Evolutionary conservation across 2,888 invertebrate species (phyloP).

Genomic region (Melikaiella ostensackeni): DNA sequence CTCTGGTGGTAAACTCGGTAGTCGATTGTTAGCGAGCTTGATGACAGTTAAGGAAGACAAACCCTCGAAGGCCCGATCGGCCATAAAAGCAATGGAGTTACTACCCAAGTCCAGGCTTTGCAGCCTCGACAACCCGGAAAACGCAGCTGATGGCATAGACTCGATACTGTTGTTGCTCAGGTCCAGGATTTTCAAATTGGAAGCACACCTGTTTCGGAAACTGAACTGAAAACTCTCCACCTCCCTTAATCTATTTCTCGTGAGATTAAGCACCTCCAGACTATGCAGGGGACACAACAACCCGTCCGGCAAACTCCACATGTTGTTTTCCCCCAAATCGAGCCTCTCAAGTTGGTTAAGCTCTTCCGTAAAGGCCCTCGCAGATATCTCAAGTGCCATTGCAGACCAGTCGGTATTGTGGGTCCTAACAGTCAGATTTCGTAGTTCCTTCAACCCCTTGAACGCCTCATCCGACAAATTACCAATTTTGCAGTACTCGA

Average conservation of each 20-base stretch:
- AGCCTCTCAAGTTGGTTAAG: slow-evolving; percentile 85
- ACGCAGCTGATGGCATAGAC: slow-evolving; percentile 84
- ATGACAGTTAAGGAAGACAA: slow-evolving; percentile 85
- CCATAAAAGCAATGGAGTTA: slow-evolving; percentile 87
- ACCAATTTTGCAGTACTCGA: slow-evolving; percentile 90
- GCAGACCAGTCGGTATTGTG: slow-evolving; percentile 92
- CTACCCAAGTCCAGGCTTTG: slow-evolving; percentile 87
- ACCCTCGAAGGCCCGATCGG: slow-evolving; percentile 88
- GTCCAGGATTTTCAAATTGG: slow-evolving; percentile 85
- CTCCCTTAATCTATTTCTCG: slow-evolving; percentile 87
- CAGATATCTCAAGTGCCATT: slow-evolving; percentile 87
- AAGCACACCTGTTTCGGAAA: slow-evolving; percentile 83
- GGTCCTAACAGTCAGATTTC: slow-evolving; percentile 88
- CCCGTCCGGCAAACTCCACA: slow-evolving; percentile 88
- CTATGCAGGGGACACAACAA: slow-evolving; percentile 87
- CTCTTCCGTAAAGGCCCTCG: slow-evolving; percentile 86
- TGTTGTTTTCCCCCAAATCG: slow-evolving; percentile 89
- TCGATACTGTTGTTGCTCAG: slow-evolving; percentile 89
- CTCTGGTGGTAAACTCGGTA: slow-evolving; percentile 89
- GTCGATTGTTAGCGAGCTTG: slow-evolving; percentile 88
- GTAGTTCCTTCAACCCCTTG: slow-evolving; percentile 86
- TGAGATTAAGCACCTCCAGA: slow-evolving; percentile 87
- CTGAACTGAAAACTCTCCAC: slow-evolving; percentile 86
- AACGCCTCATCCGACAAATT: slow-evolving; percentile 91
- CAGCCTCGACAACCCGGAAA: slow-evolving; percentile 85